Evolutionary conservation across 2,888 invertebrate genomes (phyloP).

Genomic region (Eristalis arbustorum): DNA sequence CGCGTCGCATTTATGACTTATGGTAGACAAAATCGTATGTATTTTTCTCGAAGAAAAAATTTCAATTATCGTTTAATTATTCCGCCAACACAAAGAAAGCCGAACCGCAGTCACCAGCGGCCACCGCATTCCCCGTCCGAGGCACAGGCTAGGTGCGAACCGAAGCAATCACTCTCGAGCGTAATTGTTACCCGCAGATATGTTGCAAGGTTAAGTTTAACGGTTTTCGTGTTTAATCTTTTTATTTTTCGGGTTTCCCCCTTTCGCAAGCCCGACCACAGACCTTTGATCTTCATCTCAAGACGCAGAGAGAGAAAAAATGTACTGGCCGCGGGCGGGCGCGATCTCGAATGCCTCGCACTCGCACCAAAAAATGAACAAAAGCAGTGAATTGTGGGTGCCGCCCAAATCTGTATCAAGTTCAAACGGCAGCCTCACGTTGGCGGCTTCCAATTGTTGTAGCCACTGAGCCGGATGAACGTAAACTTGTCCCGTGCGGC

Average conservation of each 20-base stretch:
- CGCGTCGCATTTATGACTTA: slow-evolving; percentile 6
- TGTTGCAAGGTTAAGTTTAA: slow-evolving; percentile 63
- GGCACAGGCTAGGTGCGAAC: background rate
- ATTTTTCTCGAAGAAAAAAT: slow-evolving; percentile 31
- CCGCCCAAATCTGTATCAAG: slow-evolving; percentile 27
- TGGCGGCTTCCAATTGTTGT: slow-evolving; percentile 21
- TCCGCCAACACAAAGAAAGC: slow-evolving; percentile 35
- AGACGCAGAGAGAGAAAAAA: background rate
- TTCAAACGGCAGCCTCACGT: slow-evolving; percentile 19
- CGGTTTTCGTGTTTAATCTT: slow-evolving; percentile 41
- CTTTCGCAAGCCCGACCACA: background rate
- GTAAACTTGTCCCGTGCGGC: slow-evolving; percentile 20
- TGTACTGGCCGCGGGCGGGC: slow-evolving; percentile 19
- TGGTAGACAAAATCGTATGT: slow-evolving; percentile 5
- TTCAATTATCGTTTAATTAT: slow-evolving; percentile 47
- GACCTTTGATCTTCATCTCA: background rate
- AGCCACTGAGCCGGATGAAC: slow-evolving; percentile 10
- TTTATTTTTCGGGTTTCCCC: slow-evolving; percentile 13
- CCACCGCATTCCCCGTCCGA: background rate
- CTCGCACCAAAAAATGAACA: background rate
- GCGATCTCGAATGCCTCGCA: slow-evolving; percentile 17
- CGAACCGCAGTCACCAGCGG: background rate
- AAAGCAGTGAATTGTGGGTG: background rate
- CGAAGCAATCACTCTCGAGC: slow-evolving; percentile 14
- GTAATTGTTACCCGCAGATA: slow-evolving; percentile 47